A percentile compares a stretch with the other conserved stretches of the same genome.
These are phyloP conservation scores for Drosophila paucipuncta DNA, from an alignment of 2,888 invertebrate species.

Conservation along the genomic window DNA sequence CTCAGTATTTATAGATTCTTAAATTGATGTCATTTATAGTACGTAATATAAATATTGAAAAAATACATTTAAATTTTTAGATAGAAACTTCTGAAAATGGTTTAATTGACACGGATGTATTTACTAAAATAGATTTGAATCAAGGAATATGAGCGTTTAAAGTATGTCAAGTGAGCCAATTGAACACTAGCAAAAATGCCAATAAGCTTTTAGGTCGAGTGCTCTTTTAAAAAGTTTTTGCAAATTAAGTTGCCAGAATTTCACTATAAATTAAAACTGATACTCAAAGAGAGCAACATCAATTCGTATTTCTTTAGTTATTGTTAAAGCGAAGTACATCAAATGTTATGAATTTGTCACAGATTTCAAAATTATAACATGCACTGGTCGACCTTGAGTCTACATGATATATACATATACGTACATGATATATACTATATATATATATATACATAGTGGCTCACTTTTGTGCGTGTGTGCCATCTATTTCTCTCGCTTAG, in stretches of 20 bases:
- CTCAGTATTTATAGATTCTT: not conserved
- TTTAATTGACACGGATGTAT: not conserved
- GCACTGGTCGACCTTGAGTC: not conserved
- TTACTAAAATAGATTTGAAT: not conserved
- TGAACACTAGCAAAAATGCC: not conserved
- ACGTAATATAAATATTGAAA: not conserved
- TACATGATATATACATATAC: not conserved
- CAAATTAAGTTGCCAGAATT: not conserved
- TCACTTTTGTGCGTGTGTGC: conserved; percentile 4
- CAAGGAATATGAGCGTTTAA: not conserved
- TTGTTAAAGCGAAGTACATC: not conserved
- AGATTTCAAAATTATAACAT: not conserved
- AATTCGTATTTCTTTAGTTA: not conserved
- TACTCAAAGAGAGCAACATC: not conserved
- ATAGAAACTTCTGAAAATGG: not conserved
- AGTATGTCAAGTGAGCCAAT: not conserved
- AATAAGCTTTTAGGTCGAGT: not conserved
- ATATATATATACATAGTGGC: not conserved
- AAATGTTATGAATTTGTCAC: not conserved
- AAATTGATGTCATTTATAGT: not conserved
- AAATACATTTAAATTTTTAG: not conserved
- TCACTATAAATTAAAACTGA: not conserved
- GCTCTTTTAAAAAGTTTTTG: not conserved
- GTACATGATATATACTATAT: not conserved
- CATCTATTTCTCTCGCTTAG: conserved; percentile 11